Base-by-base conservation (phyloP, 2,888 invertebrate genomes). In the Napeogenes inachia region DNA sequence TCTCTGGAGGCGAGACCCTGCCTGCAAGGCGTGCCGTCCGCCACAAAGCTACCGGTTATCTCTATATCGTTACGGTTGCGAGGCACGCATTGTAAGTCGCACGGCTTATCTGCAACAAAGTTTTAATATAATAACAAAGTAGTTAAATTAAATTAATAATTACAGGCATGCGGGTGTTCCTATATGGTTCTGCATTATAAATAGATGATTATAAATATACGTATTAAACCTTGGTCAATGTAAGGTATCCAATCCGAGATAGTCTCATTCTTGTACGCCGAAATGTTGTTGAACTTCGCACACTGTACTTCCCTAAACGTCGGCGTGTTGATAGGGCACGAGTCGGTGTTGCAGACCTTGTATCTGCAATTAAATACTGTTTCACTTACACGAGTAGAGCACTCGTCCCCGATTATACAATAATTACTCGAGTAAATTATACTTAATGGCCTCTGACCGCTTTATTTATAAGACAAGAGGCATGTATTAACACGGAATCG, bases 21-120 rank as follows among this genome's bases (percentile, higher is more conserved):
- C 54, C 87, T 76, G 78, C 97, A 98, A 0, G 96, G 95, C 0
- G 97, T 97, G 0, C 97, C 97, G 81, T 98, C 97, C 0, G 93
- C 91, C 0, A 94, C 96, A 60, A 93, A 93, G 54, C 95, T 94
- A 50, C 94, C 93, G 79, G 95, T 91, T 77, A 95, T 94, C 54
- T 95, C 94, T 13, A 84, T 68, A 58, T 95, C 94, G 33, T 93
- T 94, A 72, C 94, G 93, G 63, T 94, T 94, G 64, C 93, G 92
- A 62, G 96, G 95, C 65, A 95, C 93, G 82, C 97, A 98, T 79
- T 94, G 94, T 54, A 98, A 89, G 74, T 95, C 95, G 74, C 97
- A 98, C 0, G 96, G 94, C 70, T 94, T 94, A 73, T 93, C 93
- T 95, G 77, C 45, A 74, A 80, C 46, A 71, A 38, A 13, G 10